A percentile compares a stretch with the other conserved stretches of the same genome.
phyloP scores from a whole-genome alignment of 1,140 invertebrate species.

The Leptinotarsa lineolata region DNA sequence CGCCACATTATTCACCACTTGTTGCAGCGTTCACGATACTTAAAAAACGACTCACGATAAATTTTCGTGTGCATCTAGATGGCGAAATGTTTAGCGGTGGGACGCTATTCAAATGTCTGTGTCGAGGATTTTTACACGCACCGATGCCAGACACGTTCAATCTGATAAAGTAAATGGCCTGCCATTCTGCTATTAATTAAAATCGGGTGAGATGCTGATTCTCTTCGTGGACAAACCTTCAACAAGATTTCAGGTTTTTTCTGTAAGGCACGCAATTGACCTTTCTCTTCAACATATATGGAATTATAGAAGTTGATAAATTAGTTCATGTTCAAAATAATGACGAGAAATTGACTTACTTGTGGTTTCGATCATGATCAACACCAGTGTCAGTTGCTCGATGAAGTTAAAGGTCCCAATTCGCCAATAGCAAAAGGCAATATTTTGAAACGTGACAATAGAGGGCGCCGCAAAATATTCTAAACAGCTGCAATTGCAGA shows the following conservation, averaged over 20 bases:
- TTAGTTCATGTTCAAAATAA: too few species aligned
- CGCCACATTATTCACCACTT: slow-evolving; percentile 11
- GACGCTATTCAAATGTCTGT: slow-evolving; percentile 1
- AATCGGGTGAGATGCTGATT: background rate
- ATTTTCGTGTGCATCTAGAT: slow-evolving; percentile 25
- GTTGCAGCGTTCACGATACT: slow-evolving; percentile 5
- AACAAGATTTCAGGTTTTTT: background rate
- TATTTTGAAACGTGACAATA: too few species aligned
- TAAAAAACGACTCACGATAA: slow-evolving; percentile 19
- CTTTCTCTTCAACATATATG: too few species aligned
- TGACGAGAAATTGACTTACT: too few species aligned
- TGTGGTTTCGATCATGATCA: too few species aligned
- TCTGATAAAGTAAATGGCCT: slow-evolving; percentile 3
- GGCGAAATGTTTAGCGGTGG: slow-evolving; percentile 15
- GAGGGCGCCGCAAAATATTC: too few species aligned
- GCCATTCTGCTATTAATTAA: slow-evolving; percentile 6
- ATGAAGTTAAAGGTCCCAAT: too few species aligned
- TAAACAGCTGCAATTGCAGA: too few species aligned
- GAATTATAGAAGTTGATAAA: too few species aligned
- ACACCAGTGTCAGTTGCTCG: too few species aligned
- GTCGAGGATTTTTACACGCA: slow-evolving; percentile 3
- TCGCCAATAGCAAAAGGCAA: too few species aligned
- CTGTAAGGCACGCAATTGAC: too few species aligned
- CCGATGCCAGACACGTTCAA: slow-evolving; percentile 1
- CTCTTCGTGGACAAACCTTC: background rate